Base-by-base conservation (phyloP, 2,113 vertebrate species). In the Gnathonemus echidnorhynchus region DNA sequence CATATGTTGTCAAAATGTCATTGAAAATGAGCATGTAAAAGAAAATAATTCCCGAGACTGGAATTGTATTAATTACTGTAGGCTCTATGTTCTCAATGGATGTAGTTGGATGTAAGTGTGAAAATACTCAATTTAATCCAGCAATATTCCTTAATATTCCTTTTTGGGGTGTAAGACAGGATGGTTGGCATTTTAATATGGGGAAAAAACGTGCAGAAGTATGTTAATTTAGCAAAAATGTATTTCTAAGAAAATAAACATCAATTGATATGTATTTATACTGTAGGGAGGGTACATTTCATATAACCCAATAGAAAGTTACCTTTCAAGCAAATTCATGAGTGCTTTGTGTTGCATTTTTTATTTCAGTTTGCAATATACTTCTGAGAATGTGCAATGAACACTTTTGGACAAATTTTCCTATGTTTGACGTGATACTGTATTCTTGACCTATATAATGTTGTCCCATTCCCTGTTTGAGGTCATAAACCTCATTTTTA, bases 41-140 rank as follows among this genome's bases (percentile, higher is more conserved):
- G 17, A 42, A 85, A 35, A 56, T 56, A 74, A 83, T 88, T 90
- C 35, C 90, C 84, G 27, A 90, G 74, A 83, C 53, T 90, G 52
- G 35, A 90, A 88, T 88, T 90, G 87, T 66, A 88, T 88, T 88
- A 58, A 88, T 88, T 62, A 87, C 42, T 87, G 58, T 90, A 66
- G 70, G 27, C 70, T 90, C 70, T 83, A 31, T 90, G 83, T 90
- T 90, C 58, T 90, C 42, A 70, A 70, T 90, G 89, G 89, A 89
- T 90, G 85, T 90, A 88, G 86, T 53, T 90, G 85, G 90, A 24
- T 90, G 87, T 88, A n/a, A 74, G 58, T 84, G 49, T 56, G 7
- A 88, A 90, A 90, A 48, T 56, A 77, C 89, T 56, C 74, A n/a
- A 21, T 90, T 49, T 90, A 88, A 84, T 88, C 90, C 87, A 88